Evolutionary conservation across 2,888 invertebrate species (phyloP).

Genomic region (Escarpia spicata): DNA sequence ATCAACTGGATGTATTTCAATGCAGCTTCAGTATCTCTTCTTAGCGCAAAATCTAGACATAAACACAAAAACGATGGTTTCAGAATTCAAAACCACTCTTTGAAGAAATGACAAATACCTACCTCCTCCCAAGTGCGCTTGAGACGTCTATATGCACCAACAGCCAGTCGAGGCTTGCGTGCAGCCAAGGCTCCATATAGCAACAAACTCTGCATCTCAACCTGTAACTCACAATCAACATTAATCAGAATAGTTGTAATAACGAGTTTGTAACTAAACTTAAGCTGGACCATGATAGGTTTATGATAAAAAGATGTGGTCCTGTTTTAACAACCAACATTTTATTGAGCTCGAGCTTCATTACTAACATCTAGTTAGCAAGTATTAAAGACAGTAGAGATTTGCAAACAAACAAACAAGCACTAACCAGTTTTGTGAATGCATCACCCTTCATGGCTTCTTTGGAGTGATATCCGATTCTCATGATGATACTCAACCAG

Average conservation of each 20-base stretch:
- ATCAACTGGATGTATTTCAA: no score
- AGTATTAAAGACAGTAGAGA: not conserved
- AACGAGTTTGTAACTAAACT: not conserved
- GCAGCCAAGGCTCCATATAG: slow-evolving; percentile 54
- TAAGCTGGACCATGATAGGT: no score
- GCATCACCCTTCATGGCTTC: slow-evolving; percentile 40
- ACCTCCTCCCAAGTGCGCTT: slow-evolving; percentile 52
- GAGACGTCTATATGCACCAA: slow-evolving; percentile 52
- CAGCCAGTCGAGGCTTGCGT: slow-evolving; percentile 44
- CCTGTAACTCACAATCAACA: slow-evolving; percentile 42
- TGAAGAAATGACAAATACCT: slow-evolving; percentile 25
- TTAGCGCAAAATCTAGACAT: no score
- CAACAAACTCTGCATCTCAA: slow-evolving; percentile 52
- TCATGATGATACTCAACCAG: slow-evolving; percentile 53
- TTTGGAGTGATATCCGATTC: slow-evolving; percentile 31
- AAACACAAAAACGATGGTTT: no score
- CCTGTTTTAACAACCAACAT: no score
- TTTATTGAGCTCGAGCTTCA: no score
- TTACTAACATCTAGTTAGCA: not conserved
- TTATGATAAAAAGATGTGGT: no score
- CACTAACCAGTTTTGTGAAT: slow-evolving; percentile 49
- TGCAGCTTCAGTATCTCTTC: no score
- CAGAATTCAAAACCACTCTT: no score
- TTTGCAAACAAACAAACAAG: no score
- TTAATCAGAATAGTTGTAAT: not conserved